Evolutionary conservation across 2,113 vertebrate species (phyloP).

Genomic region (Brachionichthys hirsutus): DNA sequence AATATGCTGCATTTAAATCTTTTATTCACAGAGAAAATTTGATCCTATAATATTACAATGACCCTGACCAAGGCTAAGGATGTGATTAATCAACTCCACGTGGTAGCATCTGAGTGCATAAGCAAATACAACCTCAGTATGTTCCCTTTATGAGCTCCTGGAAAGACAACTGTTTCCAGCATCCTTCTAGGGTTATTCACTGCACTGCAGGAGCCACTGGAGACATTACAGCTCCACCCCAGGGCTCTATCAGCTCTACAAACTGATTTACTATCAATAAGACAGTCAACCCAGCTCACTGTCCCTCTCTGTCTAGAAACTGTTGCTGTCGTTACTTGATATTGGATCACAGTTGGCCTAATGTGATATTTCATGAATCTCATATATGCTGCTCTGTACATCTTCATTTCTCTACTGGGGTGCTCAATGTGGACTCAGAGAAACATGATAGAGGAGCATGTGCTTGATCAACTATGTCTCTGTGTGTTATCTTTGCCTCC

Average conservation of each 20-base stretch:
- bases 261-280: slow-evolving; percentile 57
- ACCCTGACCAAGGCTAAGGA: too few relatives aligned
- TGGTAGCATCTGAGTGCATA: too few relatives aligned
- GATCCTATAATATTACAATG: too few relatives aligned
- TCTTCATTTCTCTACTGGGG: slow-evolving; percentile 31
- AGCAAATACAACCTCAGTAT: not conserved
- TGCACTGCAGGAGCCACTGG: slow-evolving; percentile 44
- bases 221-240: slow-evolving; percentile 47
- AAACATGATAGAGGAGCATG: slow-evolving; percentile 34
- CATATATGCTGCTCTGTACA: slow-evolving; percentile 13
- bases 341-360: slow-evolving; percentile 45
- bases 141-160: slow-evolving; percentile 27
- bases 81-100: too few relatives aligned
- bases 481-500: slow-evolving; percentile 26
- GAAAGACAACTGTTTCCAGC: slow-evolving; percentile 33
- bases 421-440: slow-evolving; percentile 11
- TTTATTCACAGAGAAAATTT: too few relatives aligned
- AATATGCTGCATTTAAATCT: too few relatives aligned
- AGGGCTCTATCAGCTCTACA: slow-evolving; percentile 33
- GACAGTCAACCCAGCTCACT: slow-evolving; percentile 28
- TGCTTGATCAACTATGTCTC: slow-evolving; percentile 34
- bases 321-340: slow-evolving; percentile 37
- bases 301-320: slow-evolving; percentile 35
- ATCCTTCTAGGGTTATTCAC: slow-evolving; percentile 56
- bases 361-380: slow-evolving; percentile 25